These are phyloP conservation scores for Spatulosminthurus flaviceps DNA, from an alignment of 2,888 invertebrate species.

Conservation along the genomic window DNA sequence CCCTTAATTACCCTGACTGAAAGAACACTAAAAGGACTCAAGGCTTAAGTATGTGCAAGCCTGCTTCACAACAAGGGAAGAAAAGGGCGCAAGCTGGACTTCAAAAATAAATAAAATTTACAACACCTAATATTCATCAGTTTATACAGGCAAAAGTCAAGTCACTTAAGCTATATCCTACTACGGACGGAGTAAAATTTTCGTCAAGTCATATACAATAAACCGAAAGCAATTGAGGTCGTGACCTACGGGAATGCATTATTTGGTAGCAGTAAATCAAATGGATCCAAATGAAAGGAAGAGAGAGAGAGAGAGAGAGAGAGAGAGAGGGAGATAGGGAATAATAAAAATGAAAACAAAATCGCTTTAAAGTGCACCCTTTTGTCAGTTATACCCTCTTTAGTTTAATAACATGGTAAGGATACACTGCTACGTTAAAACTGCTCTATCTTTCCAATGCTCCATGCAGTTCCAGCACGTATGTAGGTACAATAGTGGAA, in stretches of 20 bases:
- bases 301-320: slow-evolving; percentile 8
- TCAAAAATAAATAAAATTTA: slow-evolving; percentile 40
- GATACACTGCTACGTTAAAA: no score
- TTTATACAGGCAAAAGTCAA: slow-evolving; percentile 25
- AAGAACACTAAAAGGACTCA: not conserved
- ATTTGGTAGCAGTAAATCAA: slow-evolving; percentile 42
- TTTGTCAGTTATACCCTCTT: slow-evolving; percentile 7
- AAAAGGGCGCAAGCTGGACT: slow-evolving; percentile 12
- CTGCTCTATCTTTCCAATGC: no score
- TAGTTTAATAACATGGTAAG: not conserved
- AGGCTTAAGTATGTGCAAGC: no score
- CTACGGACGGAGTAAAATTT: not conserved
- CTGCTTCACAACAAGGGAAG: slow-evolving; percentile 13
- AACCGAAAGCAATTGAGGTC: slow-evolving; percentile 39
- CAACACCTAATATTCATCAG: slow-evolving; percentile 26
- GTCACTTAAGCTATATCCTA: not conserved
- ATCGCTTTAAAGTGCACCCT: not conserved
- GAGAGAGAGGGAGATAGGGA: not conserved
- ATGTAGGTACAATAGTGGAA: no score
- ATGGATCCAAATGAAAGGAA: not conserved
- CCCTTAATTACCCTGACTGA: slow-evolving; percentile 33
- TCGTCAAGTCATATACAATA: slow-evolving; percentile 33
- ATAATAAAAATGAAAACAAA: slow-evolving; percentile 35
- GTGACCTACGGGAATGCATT: slow-evolving; percentile 47
- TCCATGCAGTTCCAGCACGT: no score